Percentiles rank a stretch among this genome's conserved stretches.
Conservation (phyloP, 2,797 vertebrate genomes). For the Crenichthys baileyi region DNA sequence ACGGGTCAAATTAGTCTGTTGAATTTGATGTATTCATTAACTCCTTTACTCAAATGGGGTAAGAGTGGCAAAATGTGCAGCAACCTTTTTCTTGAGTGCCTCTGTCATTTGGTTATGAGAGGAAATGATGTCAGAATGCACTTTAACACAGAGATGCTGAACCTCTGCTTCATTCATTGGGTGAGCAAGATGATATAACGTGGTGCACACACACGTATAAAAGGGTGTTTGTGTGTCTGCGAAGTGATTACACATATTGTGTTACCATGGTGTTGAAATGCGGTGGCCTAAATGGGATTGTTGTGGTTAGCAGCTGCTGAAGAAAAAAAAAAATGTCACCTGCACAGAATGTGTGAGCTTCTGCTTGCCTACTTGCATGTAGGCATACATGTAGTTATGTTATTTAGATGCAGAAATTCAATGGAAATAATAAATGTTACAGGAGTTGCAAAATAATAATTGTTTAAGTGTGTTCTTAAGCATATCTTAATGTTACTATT, state of each 20-base stretch:
- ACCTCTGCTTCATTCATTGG: slow-evolving; percentile 20
- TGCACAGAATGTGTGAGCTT: neutral
- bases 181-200: slow-evolving; percentile 29
- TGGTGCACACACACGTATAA: neutral
- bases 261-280: slow-evolving; percentile 26
- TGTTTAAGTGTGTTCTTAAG: neutral
- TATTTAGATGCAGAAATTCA: neutral
- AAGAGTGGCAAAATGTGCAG: neutral
- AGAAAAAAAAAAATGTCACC: slow-evolving; percentile 21
- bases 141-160: slow-evolving; percentile 13
- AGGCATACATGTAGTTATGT: neutral
- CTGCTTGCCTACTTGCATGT: neutral
- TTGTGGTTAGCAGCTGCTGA: slow-evolving; percentile 39
- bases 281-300: slow-evolving; percentile 17
- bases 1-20: neutral
- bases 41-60: neutral
- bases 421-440: neutral
- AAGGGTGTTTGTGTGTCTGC: slow-evolving; percentile 12
- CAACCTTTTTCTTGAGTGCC: neutral
- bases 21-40: neutral
- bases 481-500: neutral
- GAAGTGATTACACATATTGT: slow-evolving; percentile 15
- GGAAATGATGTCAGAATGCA: slow-evolving; percentile 39
- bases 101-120: slow-evolving; percentile 18
- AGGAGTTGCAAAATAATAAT: neutral